These are phyloP conservation scores for Ctenicera cuprea DNA, from an alignment of 2,888 invertebrate genomes.

Conservation along the genomic window DNA sequence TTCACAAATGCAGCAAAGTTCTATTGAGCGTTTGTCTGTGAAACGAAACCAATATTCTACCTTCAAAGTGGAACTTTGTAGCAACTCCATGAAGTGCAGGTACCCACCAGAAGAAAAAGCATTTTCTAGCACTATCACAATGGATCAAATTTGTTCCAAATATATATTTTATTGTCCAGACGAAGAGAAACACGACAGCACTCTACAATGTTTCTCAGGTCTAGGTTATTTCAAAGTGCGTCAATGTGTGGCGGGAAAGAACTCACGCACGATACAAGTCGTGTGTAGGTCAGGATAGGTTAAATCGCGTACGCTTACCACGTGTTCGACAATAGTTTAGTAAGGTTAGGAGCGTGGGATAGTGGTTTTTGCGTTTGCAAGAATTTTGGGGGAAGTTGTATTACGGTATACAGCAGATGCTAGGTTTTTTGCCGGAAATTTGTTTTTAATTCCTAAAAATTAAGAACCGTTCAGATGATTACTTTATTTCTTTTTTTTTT, in stretches of 20 bases:
- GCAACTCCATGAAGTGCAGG: no score
- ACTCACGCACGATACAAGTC: slow-evolving; percentile 30
- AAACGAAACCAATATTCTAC: no score
- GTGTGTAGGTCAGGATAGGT: slow-evolving; percentile 47
- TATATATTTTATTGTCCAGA: no score
- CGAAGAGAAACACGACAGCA: no score
- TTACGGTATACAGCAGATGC: slow-evolving; percentile 23
- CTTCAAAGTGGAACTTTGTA: no score
- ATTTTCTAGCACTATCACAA: no score
- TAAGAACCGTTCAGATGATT: not conserved
- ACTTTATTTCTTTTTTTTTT: not conserved
- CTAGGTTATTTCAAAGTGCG: slow-evolving; percentile 6
- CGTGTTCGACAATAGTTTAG: slow-evolving; percentile 58
- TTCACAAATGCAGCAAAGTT: no score
- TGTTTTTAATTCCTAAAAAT: slow-evolving; percentile 11
- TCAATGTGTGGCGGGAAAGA: slow-evolving; percentile 37
- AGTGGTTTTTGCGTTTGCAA: slow-evolving; percentile 20
- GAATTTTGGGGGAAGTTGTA: slow-evolving; percentile 18
- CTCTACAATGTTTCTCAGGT: no score
- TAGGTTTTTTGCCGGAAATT: slow-evolving; percentile 9
- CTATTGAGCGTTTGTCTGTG: no score
- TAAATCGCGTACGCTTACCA: slow-evolving; percentile 57
- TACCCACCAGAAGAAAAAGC: no score
- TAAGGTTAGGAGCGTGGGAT: slow-evolving; percentile 63
- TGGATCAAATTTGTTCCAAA: no score